Conservation (phyloP, 2,113 vertebrate genomes). For the Zapornia atra region DNA sequence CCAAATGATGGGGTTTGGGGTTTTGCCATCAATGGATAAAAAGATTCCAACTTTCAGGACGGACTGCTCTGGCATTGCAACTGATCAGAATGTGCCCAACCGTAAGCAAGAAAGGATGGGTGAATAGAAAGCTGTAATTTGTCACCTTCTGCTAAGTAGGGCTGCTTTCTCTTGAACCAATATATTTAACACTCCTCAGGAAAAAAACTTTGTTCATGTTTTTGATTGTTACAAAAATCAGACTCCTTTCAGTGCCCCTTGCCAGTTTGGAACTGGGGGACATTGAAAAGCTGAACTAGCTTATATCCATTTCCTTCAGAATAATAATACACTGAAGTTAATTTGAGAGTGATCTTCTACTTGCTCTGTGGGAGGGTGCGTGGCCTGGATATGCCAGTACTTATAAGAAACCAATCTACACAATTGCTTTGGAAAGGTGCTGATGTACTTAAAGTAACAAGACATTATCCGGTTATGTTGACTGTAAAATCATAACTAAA, state of each 20-base stretch:
- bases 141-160: not conserved
- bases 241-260: not conserved
- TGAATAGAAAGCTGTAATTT: not conserved
- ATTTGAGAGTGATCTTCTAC: conserved; percentile 44
- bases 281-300: not conserved
- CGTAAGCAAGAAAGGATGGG: not conserved
- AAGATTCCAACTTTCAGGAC: not conserved
- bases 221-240: not conserved
- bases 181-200: not conserved
- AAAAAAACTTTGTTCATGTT: not conserved
- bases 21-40: not conserved
- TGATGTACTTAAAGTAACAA: conserved; percentile 25
- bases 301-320: conserved; percentile 46
- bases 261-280: not conserved
- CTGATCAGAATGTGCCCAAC: not conserved
- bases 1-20: not conserved
- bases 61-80: not conserved
- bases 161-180: not conserved
- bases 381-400: conserved; percentile 49
- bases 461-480: not conserved
- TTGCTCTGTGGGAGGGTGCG: conserved; percentile 28
- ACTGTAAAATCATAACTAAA: not conserved
- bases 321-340: conserved; percentile 54
- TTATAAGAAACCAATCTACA: not conserved
- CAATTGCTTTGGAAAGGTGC: conserved; percentile 48